phyloP scores from a whole-genome alignment of 2,888 invertebrate species.

The Meandrusa payeni region DNA sequence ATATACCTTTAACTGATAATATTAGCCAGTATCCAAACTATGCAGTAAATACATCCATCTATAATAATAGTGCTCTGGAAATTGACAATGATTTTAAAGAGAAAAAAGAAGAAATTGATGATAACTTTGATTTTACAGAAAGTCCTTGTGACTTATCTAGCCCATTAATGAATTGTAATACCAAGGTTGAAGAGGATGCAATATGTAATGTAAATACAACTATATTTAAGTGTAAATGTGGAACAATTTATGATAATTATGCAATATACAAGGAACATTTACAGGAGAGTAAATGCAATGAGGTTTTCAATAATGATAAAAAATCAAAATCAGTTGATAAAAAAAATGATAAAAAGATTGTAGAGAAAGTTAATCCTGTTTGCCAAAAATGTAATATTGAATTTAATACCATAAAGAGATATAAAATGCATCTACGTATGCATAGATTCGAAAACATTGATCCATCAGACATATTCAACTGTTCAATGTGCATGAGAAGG shows the following conservation, averaged over 20 bases:
- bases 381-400: constrained; percentile 21
- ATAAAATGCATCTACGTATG: constrained; percentile 34
- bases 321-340: constrained; percentile 17
- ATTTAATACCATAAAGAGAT: constrained; percentile 31
- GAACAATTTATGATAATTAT: constrained; percentile 28
- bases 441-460: constrained; percentile 28
- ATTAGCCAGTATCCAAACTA: constrained; percentile 7
- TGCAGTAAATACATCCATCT: constrained; percentile 12
- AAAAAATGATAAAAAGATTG: background rate
- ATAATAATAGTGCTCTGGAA: constrained; percentile 8
- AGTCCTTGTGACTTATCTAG: constrained; percentile 29
- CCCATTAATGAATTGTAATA: constrained; percentile 16
- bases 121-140: constrained; percentile 21
- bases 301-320: constrained; percentile 25
- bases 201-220: constrained; percentile 25
- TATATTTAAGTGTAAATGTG: constrained; percentile 31
- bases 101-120: constrained; percentile 20
- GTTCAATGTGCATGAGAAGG: constrained; percentile 57
- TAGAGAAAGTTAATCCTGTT: constrained; percentile 10
- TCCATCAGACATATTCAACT: constrained; percentile 38
- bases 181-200: constrained; percentile 20
- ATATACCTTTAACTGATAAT: constrained; percentile 23
- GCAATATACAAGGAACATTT: constrained; percentile 34
- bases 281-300: constrained; percentile 33
- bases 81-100: constrained; percentile 24